Evolutionary conservation across 2,797 vertebrate species (phyloP).

Genomic region (Neopelma chrysocephalum): DNA sequence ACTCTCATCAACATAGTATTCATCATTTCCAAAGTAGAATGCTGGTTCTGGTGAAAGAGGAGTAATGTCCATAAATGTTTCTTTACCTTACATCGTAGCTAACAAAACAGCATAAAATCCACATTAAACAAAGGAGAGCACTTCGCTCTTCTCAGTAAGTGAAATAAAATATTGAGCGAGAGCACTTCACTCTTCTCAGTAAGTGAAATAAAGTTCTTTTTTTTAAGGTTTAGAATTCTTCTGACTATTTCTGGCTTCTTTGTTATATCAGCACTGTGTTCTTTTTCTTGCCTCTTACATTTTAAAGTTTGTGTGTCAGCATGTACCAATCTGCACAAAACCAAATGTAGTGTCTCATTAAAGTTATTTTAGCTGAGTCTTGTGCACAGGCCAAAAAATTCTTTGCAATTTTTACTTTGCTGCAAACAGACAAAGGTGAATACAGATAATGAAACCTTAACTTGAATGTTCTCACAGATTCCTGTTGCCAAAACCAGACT

Average conservation of each 20-base stretch:
- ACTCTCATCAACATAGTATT: slow-evolving; percentile 89
- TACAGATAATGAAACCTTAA: slow-evolving; percentile 12
- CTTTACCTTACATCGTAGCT: background rate
- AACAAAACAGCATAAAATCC: background rate
- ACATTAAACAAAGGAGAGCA: background rate
- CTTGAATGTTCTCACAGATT: background rate
- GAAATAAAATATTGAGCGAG: no score
- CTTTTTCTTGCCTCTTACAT: background rate
- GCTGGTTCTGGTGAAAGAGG: slow-evolving; percentile 79
- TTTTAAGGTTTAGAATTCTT: no score
- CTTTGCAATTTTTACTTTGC: slow-evolving; percentile 61
- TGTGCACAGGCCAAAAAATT: slow-evolving; percentile 55
- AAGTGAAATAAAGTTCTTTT: no score
- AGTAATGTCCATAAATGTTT: background rate
- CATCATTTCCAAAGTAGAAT: slow-evolving; percentile 87
- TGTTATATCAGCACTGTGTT: background rate
- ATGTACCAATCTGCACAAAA: background rate
- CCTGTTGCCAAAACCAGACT: background rate
- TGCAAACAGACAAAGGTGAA: slow-evolving; percentile 43
- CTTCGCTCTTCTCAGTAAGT: background rate
- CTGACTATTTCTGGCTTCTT: no score
- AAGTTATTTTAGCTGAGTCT: slow-evolving; percentile 19
- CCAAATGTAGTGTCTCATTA: slow-evolving; percentile 24
- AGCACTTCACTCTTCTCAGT: no score
- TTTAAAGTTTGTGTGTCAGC: slow-evolving; percentile 1